phyloP scores from a whole-genome alignment of 2,888 invertebrate species.

The Allacma fusca region DNA sequence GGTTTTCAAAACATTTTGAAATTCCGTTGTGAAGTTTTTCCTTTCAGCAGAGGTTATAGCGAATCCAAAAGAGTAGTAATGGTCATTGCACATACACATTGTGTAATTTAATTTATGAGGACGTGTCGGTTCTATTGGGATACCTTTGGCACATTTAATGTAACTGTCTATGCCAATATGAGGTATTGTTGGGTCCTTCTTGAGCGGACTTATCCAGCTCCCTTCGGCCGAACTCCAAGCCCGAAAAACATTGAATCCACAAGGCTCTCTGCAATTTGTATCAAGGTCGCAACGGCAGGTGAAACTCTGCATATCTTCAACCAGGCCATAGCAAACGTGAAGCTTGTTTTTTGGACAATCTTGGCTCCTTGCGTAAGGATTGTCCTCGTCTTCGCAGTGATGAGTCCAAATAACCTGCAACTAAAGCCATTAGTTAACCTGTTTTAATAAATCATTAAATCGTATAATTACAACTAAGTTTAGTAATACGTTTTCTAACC shows the following conservation, averaged over 20 bases:
- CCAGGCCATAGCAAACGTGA: slow-evolving; percentile 29
- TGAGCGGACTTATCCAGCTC: slow-evolving; percentile 16
- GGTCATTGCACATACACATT: slow-evolving; percentile 38
- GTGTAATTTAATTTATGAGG: slow-evolving; percentile 31
- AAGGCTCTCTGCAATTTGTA: slow-evolving; percentile 14
- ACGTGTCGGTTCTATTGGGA: background rate
- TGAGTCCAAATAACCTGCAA: slow-evolving; percentile 3
- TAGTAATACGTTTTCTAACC: too few species aligned
- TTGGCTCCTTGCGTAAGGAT: background rate
- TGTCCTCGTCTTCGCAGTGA: slow-evolving; percentile 22
- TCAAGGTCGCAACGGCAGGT: slow-evolving; percentile 13
- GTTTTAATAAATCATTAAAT: background rate
- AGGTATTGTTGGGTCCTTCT: background rate
- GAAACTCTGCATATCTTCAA: slow-evolving; percentile 24
- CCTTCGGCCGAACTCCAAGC: slow-evolving; percentile 33
- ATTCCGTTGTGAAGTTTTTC: slow-evolving; percentile 14
- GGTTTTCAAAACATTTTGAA: background rate
- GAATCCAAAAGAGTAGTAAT: slow-evolving; percentile 29
- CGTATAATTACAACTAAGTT: too few species aligned
- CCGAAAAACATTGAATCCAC: slow-evolving; percentile 35
- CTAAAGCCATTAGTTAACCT: background rate
- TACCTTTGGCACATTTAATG: background rate
- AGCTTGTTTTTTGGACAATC: background rate
- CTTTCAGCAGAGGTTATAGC: background rate
- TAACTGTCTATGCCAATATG: background rate